These are phyloP conservation scores for Entomobrya multifasciata DNA, from an alignment of 2,888 invertebrate species.

Conservation along the genomic window DNA sequence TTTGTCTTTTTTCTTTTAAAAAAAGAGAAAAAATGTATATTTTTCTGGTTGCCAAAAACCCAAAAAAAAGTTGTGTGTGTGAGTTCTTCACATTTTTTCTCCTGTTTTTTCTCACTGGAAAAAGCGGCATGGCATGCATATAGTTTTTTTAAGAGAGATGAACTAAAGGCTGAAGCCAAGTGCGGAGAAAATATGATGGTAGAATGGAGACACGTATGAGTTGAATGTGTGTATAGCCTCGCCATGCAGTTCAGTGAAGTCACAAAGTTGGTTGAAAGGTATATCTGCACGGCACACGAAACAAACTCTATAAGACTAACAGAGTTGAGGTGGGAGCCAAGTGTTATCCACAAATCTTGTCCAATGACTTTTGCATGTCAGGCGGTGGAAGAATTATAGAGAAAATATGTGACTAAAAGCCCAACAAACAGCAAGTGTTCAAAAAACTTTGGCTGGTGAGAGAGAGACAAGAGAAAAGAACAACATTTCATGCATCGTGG, in stretches of 20 bases:
- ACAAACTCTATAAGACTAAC: not conserved
- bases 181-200: constrained; percentile 9
- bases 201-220: not conserved
- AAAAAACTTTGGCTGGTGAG: not conserved
- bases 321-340: constrained; percentile 43
- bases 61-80: constrained; percentile 21
- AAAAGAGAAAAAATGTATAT: too few species aligned
- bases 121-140: not conserved
- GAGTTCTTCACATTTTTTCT: not conserved
- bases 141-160: not conserved
- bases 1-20: too few species aligned
- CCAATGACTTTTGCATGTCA: constrained; percentile 56
- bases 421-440: constrained; percentile 20
- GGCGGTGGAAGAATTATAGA: constrained; percentile 12
- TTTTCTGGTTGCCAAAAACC: not conserved
- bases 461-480: not conserved
- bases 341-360: constrained; percentile 63
- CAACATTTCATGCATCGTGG: constrained; percentile 25
- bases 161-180: not conserved
- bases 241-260: too few species aligned
- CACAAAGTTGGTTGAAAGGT: too few species aligned
- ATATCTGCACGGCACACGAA: too few species aligned
- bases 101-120: not conserved
- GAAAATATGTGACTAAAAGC: constrained; percentile 23
- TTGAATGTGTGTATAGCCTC: too few species aligned